Conservation (phyloP, 2,113 vertebrate genomes). For the Brachypodius melanocephalos region DNA sequence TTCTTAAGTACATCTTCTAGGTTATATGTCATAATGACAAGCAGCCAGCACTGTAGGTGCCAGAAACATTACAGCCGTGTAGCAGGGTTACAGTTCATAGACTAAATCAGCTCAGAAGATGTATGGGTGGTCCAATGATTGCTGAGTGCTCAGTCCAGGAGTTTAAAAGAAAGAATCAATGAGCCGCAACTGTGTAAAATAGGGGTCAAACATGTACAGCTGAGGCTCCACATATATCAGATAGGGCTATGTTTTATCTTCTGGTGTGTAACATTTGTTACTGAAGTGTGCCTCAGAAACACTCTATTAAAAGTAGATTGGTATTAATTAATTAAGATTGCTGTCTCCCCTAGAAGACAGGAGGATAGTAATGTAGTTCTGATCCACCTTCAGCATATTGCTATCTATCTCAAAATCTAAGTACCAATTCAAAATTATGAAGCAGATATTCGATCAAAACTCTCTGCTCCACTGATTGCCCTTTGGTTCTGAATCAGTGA, state of each 20-base stretch:
- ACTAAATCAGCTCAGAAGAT: conserved; percentile 69
- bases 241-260: conserved; percentile 57
- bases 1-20: conserved; percentile 69
- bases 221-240: conserved; percentile 72
- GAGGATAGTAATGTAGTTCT: background rate
- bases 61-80: conserved; percentile 49
- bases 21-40: conserved; percentile 75
- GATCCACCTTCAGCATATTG: background rate
- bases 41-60: conserved; percentile 31
- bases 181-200: conserved; percentile 76
- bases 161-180: conserved; percentile 76
- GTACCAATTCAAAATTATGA: background rate
- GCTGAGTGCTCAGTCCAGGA: conserved; percentile 69
- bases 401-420: background rate
- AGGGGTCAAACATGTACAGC: conserved; percentile 79
- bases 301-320: conserved; percentile 70
- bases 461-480: background rate
- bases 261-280: conserved; percentile 53
- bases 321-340: conserved; percentile 68
- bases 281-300: conserved; percentile 61
- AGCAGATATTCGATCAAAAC: background rate
- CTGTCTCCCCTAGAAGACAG: background rate
- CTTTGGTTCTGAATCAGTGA: background rate
- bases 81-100: conserved; percentile 72
- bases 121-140: conserved; percentile 61